Percentiles rank a stretch among this genome's conserved stretches.
phyloP scores from a whole-genome alignment of 2,888 invertebrate genomes.

The Thyatira batis region DNA sequence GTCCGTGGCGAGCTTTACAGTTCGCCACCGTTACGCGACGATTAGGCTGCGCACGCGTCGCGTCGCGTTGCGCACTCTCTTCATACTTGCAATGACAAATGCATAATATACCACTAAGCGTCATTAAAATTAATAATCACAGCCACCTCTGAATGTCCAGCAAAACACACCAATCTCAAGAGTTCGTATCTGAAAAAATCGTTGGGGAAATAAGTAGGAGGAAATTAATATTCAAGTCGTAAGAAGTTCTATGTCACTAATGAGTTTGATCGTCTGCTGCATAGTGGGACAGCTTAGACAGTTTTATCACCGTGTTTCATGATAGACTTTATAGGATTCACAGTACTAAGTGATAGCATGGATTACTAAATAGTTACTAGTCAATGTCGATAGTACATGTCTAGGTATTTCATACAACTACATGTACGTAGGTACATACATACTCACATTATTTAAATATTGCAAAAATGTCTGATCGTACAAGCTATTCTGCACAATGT shows the following conservation, averaged over 20 bases:
- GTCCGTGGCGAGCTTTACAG: conserved; percentile 79
- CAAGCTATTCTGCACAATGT: no score
- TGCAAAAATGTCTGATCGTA: no score
- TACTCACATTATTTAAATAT: no score
- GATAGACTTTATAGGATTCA: neutral
- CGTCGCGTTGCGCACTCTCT: conserved; percentile 44
- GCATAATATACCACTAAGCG: neutral
- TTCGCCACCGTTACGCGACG: conserved; percentile 79
- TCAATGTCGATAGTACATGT: no score
- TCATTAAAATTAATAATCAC: neutral
- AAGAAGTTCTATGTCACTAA: neutral
- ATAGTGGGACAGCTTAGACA: neutral
- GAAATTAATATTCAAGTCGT: neutral
- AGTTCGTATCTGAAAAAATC: neutral
- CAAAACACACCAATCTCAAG: neutral
- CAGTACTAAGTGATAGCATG: neutral
- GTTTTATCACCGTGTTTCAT: neutral
- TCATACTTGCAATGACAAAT: conserved; percentile 17
- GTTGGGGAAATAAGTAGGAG: neutral
- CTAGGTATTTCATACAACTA: neutral
- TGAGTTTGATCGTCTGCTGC: neutral
- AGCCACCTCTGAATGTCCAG: neutral
- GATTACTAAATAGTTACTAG: no score
- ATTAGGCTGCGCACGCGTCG: conserved; percentile 73
- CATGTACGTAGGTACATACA: no score